Evolutionary conservation across 2,113 vertebrate genomes (phyloP), one percentile per base, ranked within the genome.

Genomic region (Saccopteryx leptura): DNA sequence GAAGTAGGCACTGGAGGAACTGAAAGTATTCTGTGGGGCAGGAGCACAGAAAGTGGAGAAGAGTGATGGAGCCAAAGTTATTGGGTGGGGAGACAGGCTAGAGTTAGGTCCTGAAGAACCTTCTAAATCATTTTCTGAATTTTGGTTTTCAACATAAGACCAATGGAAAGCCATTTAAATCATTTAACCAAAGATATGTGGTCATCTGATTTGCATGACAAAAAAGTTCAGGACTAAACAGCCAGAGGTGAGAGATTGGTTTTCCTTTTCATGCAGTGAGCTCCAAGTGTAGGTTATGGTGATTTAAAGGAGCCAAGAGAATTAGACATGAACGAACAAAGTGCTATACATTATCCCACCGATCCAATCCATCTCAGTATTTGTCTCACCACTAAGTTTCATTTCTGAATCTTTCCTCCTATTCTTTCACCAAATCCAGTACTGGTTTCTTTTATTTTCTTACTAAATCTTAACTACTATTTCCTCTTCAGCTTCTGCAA

Each of bases 291-390:
- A 56, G 9, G 6, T 18, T 23, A 4, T 33, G 6, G 75, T 52
- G 11, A 11, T 65, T 85, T 80, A 92, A 87, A 87, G 21, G 26
- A 96, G 75, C 21, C 33, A 74, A 46, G 78, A 78, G 50, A 88
- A 60, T 79, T 21, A 68, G 26, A 74, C 18, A 56, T 10, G 4
- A 7, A 54, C 4, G 17, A 66, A 24, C 21, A 79, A 92, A 88
- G 50, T 85, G 18, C 13, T 46, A 2, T 13, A 24, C 10, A 4
- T 24, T 68, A 92, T 63, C 28, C 24, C 50, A 61, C 17, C 81
- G 75, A 74, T 60, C 14, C 58, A 50, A 28, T 31, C 10, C 31
- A 11, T 54, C 31, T 74, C 17, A n/a, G 3, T 82, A 56, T 63
- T 84, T 88, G 19, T 46, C 56, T 50, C 4, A 83, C 9, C 21